Percentiles rank a stretch among this genome's conserved stretches.
These are phyloP conservation scores for Pissodes strobi DNA, from an alignment of 1,140 invertebrate species.

Conservation along the genomic window DNA sequence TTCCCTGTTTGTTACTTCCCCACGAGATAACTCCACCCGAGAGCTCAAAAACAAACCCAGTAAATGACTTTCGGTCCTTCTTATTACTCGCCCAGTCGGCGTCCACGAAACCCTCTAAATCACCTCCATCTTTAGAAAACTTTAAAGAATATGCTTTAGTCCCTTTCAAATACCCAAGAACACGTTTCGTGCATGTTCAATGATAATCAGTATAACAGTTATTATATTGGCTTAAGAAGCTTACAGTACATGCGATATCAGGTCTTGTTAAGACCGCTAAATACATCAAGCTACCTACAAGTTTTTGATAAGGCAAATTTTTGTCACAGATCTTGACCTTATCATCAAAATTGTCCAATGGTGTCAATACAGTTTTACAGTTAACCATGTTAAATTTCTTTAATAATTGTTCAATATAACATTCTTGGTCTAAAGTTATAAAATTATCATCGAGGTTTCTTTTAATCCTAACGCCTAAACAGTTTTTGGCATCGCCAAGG, in stretches of 20 bases:
- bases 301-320: conserved; percentile 48
- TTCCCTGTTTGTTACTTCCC: conserved; percentile 47
- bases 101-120: conserved; percentile 46
- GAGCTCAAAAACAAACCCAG: conserved; percentile 46
- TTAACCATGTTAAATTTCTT: too few species aligned
- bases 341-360: conserved; percentile 29
- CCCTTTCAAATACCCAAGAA: conserved; percentile 56
- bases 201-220: conserved; percentile 45
- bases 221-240: too few species aligned
- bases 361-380: conserved; percentile 36
- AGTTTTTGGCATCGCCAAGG: conserved; percentile 35
- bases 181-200: conserved; percentile 53
- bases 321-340: conserved; percentile 38
- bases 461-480: conserved; percentile 40
- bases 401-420: conserved; percentile 39
- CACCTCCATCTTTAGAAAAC: conserved; percentile 23
- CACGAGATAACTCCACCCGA: conserved; percentile 43
- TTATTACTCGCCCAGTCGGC: conserved; percentile 34
- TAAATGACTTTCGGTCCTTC: conserved; percentile 45
- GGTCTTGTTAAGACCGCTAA: too few species aligned
- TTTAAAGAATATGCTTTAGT: conserved; percentile 41
- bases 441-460: conserved; percentile 12
- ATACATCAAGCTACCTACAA: conserved; percentile 52
- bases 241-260: conserved; percentile 57
- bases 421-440: conserved; percentile 33